Evolutionary conservation across 64 coral and sea anemone genomes (phyloP), one percentile per base, ranked within the genome.

Genomic region (Hydrozoanthus tunicans): DNA sequence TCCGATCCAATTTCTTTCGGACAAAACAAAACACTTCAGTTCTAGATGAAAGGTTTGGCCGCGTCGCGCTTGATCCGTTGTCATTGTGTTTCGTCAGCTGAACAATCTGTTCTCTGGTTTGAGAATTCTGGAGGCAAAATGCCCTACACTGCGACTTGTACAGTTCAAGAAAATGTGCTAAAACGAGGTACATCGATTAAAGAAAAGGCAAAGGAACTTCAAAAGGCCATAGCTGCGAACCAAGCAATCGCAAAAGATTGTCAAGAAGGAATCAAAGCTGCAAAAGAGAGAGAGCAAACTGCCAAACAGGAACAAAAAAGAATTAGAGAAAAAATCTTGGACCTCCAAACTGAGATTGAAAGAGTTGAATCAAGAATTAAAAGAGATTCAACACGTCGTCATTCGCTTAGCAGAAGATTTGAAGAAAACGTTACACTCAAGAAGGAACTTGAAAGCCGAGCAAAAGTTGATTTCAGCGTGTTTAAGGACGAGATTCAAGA

Each of bases 21-120:
- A 88, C 84, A 73, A 14, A 88, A 88, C 84, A 88, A 88, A 88
- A 74, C 68, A 88, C 68, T 74, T 88, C 56, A 74, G 68, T 88
- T 74, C 53, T 71, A 88, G 51, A 6, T 88, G 54, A 58, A 74
- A 88, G 84, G 84, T 88, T 88, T 58, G 55, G 70, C 69, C 55
- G 24, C 68, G 32, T 43, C 56, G 84, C 69, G 24, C 20, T 76
- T 76, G 69, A 88, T 74, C 84, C 27, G 3, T 73, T 88, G 10
- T 43, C 9, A 52, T 52, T 75, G 27, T 73, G 66, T 88, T 25
- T 62, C 78, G 78, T 80, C 61, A 80, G 54, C 54, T 23, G 57
- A 73, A 25, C 17, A 88, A 88, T 88, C 84, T 88, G 84, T 88
- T 88, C 24, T 57, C 70, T 88, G n/a, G 68, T 60, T 88, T 53